Conservation (phyloP, 2,888 invertebrate species). For the Scelioninae gen. 1 region DNA sequence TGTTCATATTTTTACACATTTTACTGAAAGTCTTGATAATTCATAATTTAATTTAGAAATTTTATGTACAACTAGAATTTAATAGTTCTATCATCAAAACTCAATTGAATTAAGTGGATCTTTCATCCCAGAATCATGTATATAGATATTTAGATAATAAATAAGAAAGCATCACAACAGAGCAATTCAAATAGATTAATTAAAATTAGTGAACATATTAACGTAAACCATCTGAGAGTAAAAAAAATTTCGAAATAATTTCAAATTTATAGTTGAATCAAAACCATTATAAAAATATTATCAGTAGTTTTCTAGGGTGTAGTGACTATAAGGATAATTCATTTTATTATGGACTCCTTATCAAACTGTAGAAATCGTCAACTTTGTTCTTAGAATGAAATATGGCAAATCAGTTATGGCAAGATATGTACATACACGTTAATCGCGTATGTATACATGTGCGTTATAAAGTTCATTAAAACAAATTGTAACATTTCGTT, state of each 20-base stretch:
- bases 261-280: neutral
- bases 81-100: constrained; percentile 27
- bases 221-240: too few relatives aligned
- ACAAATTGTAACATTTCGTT: constrained; percentile 21
- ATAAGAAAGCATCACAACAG: neutral
- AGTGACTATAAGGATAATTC: constrained; percentile 42
- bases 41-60: constrained; percentile 26
- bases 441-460: constrained; percentile 46
- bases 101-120: constrained; percentile 53
- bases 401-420: constrained; percentile 75
- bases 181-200: neutral
- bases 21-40: constrained; percentile 36
- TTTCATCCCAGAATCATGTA: constrained; percentile 11
- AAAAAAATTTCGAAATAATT: neutral
- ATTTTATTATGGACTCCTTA: constrained; percentile 41
- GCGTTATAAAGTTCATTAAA: constrained; percentile 26
- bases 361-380: constrained; percentile 38
- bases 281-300: constrained; percentile 24
- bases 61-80: constrained; percentile 58
- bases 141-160: constrained; percentile 1
- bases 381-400: constrained; percentile 57
- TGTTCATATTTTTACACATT: constrained; percentile 66
- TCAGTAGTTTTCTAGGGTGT: constrained; percentile 33
- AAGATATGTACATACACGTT: constrained; percentile 72
- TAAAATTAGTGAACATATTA: neutral